Percentiles rank a stretch among this genome's conserved stretches.
phyloP scores from a whole-genome alignment of 1,140 invertebrate genomes.

The Drosophila pachea region DNA sequence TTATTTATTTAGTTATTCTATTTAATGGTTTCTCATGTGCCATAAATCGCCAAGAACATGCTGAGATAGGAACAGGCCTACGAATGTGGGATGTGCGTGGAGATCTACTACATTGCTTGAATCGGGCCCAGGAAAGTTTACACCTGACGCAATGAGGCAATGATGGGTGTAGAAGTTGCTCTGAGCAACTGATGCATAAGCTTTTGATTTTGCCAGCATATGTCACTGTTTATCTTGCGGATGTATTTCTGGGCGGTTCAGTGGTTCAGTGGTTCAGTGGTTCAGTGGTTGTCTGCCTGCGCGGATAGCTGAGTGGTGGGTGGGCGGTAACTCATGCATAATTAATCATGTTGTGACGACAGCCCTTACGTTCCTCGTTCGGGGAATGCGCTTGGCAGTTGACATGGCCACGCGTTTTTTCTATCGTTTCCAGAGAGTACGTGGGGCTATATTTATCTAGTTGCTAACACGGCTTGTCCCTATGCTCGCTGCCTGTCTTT shows the following conservation, averaged over 20 bases:
- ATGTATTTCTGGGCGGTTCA: constrained; percentile 19
- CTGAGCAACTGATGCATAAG: constrained; percentile 35
- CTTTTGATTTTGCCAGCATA: constrained; percentile 52
- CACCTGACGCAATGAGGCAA: background rate
- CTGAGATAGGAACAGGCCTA: too few species aligned
- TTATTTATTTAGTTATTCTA: too few species aligned
- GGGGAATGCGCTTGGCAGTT: constrained; percentile 52
- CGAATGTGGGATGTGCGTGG: too few species aligned
- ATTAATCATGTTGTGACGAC: constrained; percentile 67
- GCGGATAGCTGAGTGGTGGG: constrained; percentile 1
- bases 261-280: background rate
- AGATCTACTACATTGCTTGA: too few species aligned
- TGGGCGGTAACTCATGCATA: constrained; percentile 55
- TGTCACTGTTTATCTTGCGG: constrained; percentile 66
- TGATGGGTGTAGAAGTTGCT: background rate
- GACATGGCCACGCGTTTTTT: constrained; percentile 62
- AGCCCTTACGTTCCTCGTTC: constrained; percentile 24
- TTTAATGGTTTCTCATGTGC: too few species aligned
- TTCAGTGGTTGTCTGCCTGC: background rate
- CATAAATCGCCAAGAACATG: too few species aligned
- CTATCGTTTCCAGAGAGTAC: constrained; percentile 57
- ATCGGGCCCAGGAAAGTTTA: too few species aligned
- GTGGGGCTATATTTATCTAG: constrained; percentile 65
- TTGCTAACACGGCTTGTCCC: constrained; percentile 34
- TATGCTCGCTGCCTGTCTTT: background rate